Evolutionary conservation across 2,888 invertebrate species (phyloP).

Genomic region (Gerris lacustris): DNA sequence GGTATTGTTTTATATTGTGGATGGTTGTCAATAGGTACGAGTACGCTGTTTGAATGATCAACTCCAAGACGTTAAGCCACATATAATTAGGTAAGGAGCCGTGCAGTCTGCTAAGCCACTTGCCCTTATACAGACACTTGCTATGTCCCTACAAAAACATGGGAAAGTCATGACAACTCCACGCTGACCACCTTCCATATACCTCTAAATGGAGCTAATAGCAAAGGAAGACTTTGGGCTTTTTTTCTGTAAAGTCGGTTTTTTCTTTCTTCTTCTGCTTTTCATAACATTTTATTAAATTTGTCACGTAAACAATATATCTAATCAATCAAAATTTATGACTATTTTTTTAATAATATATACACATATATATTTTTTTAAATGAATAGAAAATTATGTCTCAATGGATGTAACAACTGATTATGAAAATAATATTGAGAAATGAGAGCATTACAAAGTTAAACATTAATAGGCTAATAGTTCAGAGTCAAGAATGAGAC

Average conservation of each 20-base stretch:
- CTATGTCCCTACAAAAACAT: neutral
- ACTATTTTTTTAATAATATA: too few species aligned
- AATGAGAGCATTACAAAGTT: too few species aligned
- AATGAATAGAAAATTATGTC: too few species aligned
- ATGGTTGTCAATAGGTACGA: too few species aligned
- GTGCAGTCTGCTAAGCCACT: neutral
- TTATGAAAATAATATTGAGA: too few species aligned
- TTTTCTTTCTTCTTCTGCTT: neutral
- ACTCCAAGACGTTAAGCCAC: neutral
- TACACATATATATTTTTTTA: too few species aligned
- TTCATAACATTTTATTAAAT: neutral
- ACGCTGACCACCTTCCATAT: neutral
- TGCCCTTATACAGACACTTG: neutral
- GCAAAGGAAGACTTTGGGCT: neutral
- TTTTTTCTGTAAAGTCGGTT: neutral
- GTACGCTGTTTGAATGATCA: neutral
- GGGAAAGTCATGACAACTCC: neutral
- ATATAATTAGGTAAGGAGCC: conserved; percentile 3
- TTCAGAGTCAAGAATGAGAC: too few species aligned
- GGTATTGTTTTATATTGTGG: too few species aligned
- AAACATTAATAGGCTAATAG: too few species aligned
- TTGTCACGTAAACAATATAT: neutral
- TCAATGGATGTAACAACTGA: too few species aligned
- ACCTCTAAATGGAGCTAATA: neutral
- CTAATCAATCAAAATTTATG: neutral